Evolutionary conservation across 2,797 vertebrate genomes (phyloP), one percentile per base, ranked within the genome.

Genomic region (Manis pentadactyla): DNA sequence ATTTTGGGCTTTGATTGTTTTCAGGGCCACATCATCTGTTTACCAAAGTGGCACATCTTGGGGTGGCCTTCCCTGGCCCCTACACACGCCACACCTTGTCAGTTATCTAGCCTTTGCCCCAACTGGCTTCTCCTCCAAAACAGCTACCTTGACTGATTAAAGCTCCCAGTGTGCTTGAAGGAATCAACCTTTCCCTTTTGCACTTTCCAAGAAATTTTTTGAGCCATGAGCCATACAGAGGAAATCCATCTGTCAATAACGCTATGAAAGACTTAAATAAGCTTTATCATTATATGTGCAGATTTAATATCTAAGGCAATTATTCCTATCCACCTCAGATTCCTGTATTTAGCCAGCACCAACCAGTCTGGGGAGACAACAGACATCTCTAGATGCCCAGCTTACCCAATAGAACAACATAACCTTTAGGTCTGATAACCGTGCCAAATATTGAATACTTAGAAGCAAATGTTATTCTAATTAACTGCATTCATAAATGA

Each of bases 391-490:
- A 31, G 59, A 77, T 96, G 96, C 94, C 57, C 90, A 92, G 89
- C 53, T 98, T 98, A 96, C 97, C 96, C 87, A 46, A 96, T 96
- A 97, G 94, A 97, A 97, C 87, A 96, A 98, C 21, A 90, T 97
- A 97, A 97, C 83, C 96, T 98, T 98, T 98, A 92, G 96, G 96
- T 94, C 75, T 61, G 81, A 96, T 91, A 96, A 97, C 87, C 53
- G 5, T 91, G 93, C 74, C 97, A 97, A 97, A 98, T 98, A 92
- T 87, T 81, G 94, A 97, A 92, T 97, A 98, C 92, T 97, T 97
- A 59, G 97, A 97, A 97, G 95, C 93, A 98, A 98, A 98, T 97
- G 61, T 98, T 97, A 89, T 93, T 98, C 95, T 98, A 98, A 98
- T 98, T 98, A 98, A 98, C 91, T 81, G 37, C 61, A 85, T 93